Percentiles rank a stretch among this genome's conserved stretches.
These are phyloP conservation scores for Micropterix aruncella DNA, from an alignment of 2,888 invertebrate genomes.

Conservation along the genomic window DNA sequence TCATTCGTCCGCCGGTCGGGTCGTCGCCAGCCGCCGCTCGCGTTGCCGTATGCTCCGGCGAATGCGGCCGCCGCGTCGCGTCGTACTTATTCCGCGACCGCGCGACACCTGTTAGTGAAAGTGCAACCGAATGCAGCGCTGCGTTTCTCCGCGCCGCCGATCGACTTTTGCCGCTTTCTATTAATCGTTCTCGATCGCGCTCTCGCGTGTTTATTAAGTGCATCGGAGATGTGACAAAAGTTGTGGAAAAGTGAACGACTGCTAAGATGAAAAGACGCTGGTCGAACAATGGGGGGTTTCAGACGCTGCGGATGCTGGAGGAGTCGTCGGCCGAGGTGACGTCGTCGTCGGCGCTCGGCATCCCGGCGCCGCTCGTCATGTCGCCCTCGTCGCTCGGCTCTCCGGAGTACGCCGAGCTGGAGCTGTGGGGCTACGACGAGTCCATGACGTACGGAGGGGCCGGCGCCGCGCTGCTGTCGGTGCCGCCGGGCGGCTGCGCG, in stretches of 20 bases:
- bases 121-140: neutral
- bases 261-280: conserved; percentile 68
- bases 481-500: conserved; percentile 33
- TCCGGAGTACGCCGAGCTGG: conserved; percentile 64
- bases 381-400: conserved; percentile 63
- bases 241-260: too few species aligned
- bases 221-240: too few species aligned
- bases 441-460: conserved; percentile 22
- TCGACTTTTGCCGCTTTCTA: conserved; percentile 22
- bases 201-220: too few species aligned
- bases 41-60: conserved; percentile 21
- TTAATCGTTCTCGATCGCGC: conserved; percentile 2
- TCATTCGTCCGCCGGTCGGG: conserved; percentile 5
- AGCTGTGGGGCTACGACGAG: conserved; percentile 66
- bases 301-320: conserved; percentile 48
- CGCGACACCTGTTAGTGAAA: conserved; percentile 7
- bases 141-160: conserved; percentile 10
- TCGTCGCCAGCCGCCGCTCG: conserved; percentile 1
- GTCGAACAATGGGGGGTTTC: conserved; percentile 60
- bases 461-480: conserved; percentile 26
- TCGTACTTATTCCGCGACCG: conserved; percentile 25
- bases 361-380: conserved; percentile 61
- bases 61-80: conserved; percentile 35
- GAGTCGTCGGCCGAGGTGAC: conserved; percentile 66
- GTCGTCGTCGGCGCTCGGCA: conserved; percentile 58